phyloP scores from a whole-genome alignment of 2,797 vertebrate genomes.

The Urocyon cinereoargenteus region DNA sequence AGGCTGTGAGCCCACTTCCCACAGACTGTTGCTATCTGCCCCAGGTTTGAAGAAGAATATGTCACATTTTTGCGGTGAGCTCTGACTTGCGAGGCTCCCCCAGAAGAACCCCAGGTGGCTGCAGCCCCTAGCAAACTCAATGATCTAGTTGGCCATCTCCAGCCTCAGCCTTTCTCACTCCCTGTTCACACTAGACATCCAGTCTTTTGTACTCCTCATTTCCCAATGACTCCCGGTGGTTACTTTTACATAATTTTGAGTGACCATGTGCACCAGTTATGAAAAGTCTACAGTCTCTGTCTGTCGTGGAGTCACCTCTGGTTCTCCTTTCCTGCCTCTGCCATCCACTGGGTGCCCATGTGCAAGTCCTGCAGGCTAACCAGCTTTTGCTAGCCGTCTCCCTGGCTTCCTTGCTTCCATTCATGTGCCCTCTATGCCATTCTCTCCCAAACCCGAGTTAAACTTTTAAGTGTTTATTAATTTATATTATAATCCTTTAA shows the following conservation, averaged over 20 bases:
- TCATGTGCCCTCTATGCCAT: too few species aligned
- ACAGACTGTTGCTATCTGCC: not conserved
- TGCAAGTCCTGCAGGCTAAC: rapidly evolving
- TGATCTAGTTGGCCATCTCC: not conserved
- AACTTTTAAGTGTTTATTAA: not conserved
- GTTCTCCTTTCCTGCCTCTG: not conserved
- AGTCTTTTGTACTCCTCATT: not conserved
- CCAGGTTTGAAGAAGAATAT: not conserved
- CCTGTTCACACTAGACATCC: not conserved
- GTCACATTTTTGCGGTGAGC: not conserved
- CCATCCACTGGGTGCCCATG: rapidly evolving
- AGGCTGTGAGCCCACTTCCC: not conserved
- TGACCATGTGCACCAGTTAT: not conserved
- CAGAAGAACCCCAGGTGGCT: too few species aligned
- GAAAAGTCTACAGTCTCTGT: not conserved
- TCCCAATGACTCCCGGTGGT: not conserved
- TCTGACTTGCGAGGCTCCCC: not conserved
- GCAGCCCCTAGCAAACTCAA: not conserved
- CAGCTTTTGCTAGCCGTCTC: not conserved
- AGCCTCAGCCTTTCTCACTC: not conserved
- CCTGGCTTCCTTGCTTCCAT: not conserved
- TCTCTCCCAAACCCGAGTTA: not conserved
- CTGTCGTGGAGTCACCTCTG: too few species aligned
- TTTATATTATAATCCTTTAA: not conserved
- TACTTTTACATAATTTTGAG: not conserved